phyloP scores from a whole-genome alignment of 1,140 invertebrate genomes.

The Potamilus streckersoni region DNA sequence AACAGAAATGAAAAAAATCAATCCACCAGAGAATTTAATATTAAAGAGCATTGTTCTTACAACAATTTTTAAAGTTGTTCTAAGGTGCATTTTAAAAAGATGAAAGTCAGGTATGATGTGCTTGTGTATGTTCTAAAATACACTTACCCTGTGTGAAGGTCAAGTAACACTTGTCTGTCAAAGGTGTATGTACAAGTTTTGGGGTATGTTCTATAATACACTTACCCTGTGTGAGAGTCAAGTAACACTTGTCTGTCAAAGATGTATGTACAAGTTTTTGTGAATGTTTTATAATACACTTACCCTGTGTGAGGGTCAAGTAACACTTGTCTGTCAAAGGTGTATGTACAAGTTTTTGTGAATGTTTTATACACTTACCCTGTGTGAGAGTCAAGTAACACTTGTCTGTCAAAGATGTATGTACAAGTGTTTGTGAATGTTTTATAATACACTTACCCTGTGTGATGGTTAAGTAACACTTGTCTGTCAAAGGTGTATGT shows the following conservation, averaged over 20 bases:
- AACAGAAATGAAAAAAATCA: no score
- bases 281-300: conserved; percentile 57
- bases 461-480: conserved; percentile 94
- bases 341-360: conserved; percentile 91
- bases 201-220: no score
- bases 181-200: conserved; percentile 91
- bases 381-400: conserved; percentile 96
- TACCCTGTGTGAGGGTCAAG: conserved; percentile 89
- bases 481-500: conserved; percentile 92
- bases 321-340: conserved; percentile 96
- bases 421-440: conserved; percentile 89
- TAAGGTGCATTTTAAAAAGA: no score
- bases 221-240: conserved; percentile 88
- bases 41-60: no score
- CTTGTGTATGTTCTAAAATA: conserved; percentile 39
- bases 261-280: conserved; percentile 92
- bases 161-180: conserved; percentile 96
- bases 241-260: conserved; percentile 94
- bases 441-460: conserved; percentile 74
- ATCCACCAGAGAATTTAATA: no score
- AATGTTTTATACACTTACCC: conserved; percentile 65
- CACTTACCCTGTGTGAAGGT: conserved; percentile 85
- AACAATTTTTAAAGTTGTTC: no score
- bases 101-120: no score
- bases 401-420: conserved; percentile 93